Percentiles rank a stretch among this genome's conserved stretches.
phyloP scores from a whole-genome alignment of 2,888 invertebrate species.

The Cryptus viduatorius region DNA sequence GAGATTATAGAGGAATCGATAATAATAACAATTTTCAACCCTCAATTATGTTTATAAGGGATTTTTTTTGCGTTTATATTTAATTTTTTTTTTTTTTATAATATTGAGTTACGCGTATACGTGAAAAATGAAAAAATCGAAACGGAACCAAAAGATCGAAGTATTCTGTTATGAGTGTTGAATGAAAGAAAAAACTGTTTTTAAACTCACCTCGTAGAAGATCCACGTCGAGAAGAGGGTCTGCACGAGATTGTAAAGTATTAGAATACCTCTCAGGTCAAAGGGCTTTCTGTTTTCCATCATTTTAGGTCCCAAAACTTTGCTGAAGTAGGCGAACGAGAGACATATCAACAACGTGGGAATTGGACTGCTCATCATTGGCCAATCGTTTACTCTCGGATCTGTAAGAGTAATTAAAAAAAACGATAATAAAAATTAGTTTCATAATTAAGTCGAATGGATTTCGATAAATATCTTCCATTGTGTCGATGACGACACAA shows the following conservation, averaged over 20 bases:
- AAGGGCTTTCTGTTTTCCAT: constrained; percentile 97
- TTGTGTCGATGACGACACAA: not conserved
- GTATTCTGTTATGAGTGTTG: not conserved
- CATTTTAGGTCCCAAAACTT: constrained; percentile 92
- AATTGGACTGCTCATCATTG: constrained; percentile 95
- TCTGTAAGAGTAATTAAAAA: constrained; percentile 86
- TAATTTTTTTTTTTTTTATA: too few relatives aligned
- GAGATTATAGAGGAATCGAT: too few relatives aligned
- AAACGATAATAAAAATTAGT: constrained; percentile 6
- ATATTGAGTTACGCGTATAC: not conserved
- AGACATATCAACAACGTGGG: constrained; percentile 94
- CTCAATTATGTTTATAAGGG: too few relatives aligned
- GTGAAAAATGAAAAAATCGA: too few relatives aligned
- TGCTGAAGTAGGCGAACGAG: constrained; percentile 93
- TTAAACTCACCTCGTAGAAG: constrained; percentile 93
- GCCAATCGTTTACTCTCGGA: constrained; percentile 95
- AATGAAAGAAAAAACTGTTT: not conserved
- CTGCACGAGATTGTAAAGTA: constrained; percentile 95
- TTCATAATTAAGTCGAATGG: not conserved
- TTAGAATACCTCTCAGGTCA: constrained; percentile 91
- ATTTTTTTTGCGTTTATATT: too few relatives aligned
- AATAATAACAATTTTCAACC: too few relatives aligned
- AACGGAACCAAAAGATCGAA: not conserved
- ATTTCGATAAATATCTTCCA: not conserved
- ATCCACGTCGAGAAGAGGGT: constrained; percentile 96